Percentiles rank a stretch among this genome's conserved stretches.
Evolutionary conservation across 2,888 invertebrate species (phyloP).

Genomic region (Trypoxylon attenuatum): DNA sequence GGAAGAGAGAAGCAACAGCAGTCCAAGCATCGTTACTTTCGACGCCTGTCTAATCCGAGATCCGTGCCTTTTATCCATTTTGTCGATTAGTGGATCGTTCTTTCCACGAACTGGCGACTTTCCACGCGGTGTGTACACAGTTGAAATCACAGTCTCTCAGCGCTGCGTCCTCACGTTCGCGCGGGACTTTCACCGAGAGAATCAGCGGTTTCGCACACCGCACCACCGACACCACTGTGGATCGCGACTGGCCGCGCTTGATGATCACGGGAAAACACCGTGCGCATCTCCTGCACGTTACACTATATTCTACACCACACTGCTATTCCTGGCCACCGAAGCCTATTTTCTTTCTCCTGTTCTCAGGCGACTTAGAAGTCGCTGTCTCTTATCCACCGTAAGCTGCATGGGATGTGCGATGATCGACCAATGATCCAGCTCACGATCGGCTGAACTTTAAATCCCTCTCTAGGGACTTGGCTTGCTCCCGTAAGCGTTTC

Average conservation of each 20-base stretch:
- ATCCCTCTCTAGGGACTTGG: too few relatives aligned
- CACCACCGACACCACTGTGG: too few relatives aligned
- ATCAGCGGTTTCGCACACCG: not conserved
- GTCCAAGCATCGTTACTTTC: slow-evolving; percentile 16
- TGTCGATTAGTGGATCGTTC: slow-evolving; percentile 18
- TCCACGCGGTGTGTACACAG: not conserved
- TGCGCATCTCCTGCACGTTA: too few relatives aligned
- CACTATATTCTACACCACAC: too few relatives aligned
- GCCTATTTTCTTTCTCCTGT: too few relatives aligned
- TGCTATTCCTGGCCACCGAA: too few relatives aligned
- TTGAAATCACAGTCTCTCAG: not conserved
- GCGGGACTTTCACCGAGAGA: not conserved
- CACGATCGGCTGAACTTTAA: not conserved
- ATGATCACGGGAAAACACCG: too few relatives aligned
- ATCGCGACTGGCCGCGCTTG: too few relatives aligned
- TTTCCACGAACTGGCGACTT: slow-evolving; percentile 5
- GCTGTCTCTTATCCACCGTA: not conserved
- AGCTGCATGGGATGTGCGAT: not conserved
- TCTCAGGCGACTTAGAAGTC: not conserved
- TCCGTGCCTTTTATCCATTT: slow-evolving; percentile 25
- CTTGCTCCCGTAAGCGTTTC: too few relatives aligned
- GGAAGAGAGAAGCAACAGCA: slow-evolving; percentile 23
- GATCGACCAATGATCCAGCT: not conserved
- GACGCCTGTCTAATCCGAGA: slow-evolving; percentile 3
- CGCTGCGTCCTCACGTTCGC: not conserved